These are phyloP conservation scores for Procambarus virginalis DNA, from an alignment of 1,140 invertebrate species.

Conservation along the genomic window DNA sequence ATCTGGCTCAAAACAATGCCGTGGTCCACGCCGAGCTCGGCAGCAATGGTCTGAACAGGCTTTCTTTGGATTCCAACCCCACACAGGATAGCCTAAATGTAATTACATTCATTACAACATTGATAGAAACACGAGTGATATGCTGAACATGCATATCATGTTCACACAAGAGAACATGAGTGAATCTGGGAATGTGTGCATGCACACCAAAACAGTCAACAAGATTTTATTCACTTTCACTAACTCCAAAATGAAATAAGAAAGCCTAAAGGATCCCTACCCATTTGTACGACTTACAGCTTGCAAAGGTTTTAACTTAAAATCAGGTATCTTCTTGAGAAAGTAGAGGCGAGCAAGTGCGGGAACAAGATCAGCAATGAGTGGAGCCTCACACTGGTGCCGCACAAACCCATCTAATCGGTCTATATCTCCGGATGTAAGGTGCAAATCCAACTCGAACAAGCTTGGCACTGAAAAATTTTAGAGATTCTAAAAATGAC, in stretches of 20 bases:
- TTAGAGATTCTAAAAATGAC: too few species aligned
- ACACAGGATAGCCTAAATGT: conserved; percentile 36
- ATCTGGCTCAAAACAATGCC: conserved; percentile 38
- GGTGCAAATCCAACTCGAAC: conserved; percentile 81
- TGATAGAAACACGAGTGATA: too few species aligned
- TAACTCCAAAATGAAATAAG: too few species aligned
- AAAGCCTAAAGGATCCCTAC: not conserved
- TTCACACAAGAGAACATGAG: too few species aligned
- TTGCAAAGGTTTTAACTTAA: conserved; percentile 87
- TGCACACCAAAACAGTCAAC: too few species aligned
- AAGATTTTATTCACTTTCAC: too few species aligned
- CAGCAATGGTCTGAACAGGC: conserved; percentile 11
- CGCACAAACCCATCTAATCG: conserved; percentile 93
- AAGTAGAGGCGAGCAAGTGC: conserved; percentile 88
- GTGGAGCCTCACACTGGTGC: conserved; percentile 95
- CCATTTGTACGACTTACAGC: conserved; percentile 78
- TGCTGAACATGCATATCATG: too few species aligned
- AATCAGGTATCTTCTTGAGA: conserved; percentile 80
- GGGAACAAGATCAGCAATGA: conserved; percentile 93
- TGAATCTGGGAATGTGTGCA: too few species aligned
- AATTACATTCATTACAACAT: not conserved
- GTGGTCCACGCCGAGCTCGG: conserved; percentile 40
- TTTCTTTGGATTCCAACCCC: conserved; percentile 50
- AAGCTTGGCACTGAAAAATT: conserved; percentile 16
- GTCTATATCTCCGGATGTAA: conserved; percentile 90